phyloP scores from a whole-genome alignment of 2,113 vertebrate species.

The Hoplias malabaricus region DNA sequence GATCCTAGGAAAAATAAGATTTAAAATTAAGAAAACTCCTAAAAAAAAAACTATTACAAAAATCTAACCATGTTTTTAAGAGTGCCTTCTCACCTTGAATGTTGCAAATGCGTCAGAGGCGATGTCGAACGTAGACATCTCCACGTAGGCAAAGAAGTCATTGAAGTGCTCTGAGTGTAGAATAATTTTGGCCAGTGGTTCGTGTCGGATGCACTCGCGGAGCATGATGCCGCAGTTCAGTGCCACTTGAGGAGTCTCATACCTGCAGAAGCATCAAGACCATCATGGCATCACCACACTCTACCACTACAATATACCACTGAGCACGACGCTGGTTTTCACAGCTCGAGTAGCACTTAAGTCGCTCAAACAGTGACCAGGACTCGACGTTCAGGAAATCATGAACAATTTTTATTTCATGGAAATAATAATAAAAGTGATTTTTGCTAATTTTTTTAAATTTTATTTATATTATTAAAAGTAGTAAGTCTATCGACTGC shows the following conservation, averaged over 20 bases:
- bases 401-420: too few species aligned
- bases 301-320: not conserved
- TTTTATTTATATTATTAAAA: too few species aligned
- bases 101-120: constrained; percentile 98
- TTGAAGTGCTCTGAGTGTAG: constrained; percentile 88
- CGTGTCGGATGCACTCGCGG: constrained; percentile 94
- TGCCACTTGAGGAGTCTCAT: constrained; percentile 91
- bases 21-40: not conserved
- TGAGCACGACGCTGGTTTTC: too few species aligned
- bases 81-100: constrained; percentile 87
- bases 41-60: too few species aligned
- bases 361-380: too few species aligned
- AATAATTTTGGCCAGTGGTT: constrained; percentile 90
- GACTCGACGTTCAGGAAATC: too few species aligned
- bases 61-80: not conserved
- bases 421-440: too few species aligned
- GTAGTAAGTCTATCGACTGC: too few species aligned
- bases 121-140: constrained; percentile 97
- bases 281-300: not conserved
- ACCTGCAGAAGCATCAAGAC: constrained; percentile 66
- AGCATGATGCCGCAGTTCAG: constrained; percentile 97
- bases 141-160: constrained; percentile 94
- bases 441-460: too few species aligned
- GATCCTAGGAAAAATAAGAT: constrained; percentile 74
- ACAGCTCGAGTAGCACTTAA: too few species aligned